Evolutionary conservation across 2,797 vertebrate species (phyloP).

Genomic region (Cyclura pinguis): DNA sequence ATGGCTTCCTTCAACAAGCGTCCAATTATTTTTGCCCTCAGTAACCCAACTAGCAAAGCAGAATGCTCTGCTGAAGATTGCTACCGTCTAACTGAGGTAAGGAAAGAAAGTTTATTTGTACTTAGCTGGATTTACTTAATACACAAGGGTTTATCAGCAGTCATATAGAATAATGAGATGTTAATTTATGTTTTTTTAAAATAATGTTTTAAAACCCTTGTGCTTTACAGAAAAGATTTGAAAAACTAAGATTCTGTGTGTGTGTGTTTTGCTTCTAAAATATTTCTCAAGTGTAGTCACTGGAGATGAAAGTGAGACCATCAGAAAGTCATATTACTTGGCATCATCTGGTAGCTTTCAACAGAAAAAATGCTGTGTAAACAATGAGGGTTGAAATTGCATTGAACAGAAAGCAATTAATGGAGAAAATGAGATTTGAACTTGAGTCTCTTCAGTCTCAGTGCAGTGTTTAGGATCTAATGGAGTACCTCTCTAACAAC

Average conservation of each 20-base stretch:
- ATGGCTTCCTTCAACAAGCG: constrained; percentile 92
- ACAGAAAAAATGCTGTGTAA: background rate
- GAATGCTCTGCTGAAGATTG: constrained; percentile 98
- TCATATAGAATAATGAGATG: background rate
- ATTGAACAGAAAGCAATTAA: background rate
- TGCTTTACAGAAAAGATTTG: background rate
- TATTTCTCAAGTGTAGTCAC: background rate
- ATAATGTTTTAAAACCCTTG: background rate
- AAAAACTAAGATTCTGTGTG: background rate
- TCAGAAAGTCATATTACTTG: background rate
- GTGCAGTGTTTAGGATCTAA: background rate
- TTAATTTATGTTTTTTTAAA: background rate
- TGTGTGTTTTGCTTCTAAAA: background rate
- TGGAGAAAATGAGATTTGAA: background rate
- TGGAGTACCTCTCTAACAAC: background rate
- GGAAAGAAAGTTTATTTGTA: background rate
- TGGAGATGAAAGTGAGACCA: background rate
- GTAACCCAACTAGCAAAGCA: constrained; percentile 98
- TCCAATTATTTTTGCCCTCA: constrained; percentile 97
- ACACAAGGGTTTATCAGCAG: background rate
- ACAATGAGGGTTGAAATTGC: background rate
- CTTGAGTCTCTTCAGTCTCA: background rate
- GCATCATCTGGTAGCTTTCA: background rate
- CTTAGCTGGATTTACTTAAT: background rate
- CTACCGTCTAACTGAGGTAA: constrained; percentile 92